Conservation (phyloP, 2,113 vertebrate genomes). For the Crotalus helleri region DNA sequence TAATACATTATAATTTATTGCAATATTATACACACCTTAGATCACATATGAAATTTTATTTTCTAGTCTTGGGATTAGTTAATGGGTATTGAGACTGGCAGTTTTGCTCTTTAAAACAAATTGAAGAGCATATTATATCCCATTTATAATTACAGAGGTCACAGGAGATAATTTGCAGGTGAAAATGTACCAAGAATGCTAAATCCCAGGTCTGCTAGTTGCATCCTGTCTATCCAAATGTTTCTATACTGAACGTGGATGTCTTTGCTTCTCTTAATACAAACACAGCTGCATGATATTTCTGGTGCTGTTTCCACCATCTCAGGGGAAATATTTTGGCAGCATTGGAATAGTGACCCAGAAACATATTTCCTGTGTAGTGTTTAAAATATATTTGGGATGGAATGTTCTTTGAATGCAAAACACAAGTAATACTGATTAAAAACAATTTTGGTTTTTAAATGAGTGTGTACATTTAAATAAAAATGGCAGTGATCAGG, state of each 20-base stretch:
- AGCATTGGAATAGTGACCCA: neutral
- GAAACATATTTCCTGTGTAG: neutral
- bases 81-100: neutral
- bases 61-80: neutral
- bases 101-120: slow-evolving; percentile 26
- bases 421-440: slow-evolving; percentile 1
- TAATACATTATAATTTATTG: neutral
- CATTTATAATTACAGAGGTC: slow-evolving; percentile 28
- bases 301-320: slow-evolving; percentile 38
- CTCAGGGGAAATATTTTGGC: slow-evolving; percentile 4
- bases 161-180: slow-evolving; percentile 18
- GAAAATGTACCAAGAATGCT: slow-evolving; percentile 33
- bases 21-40: neutral
- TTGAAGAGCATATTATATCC: slow-evolving; percentile 22
- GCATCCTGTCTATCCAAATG: slow-evolving; percentile 56
- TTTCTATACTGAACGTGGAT: slow-evolving; percentile 61
- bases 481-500: neutral
- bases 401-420: neutral
- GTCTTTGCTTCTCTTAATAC: slow-evolving; percentile 44
- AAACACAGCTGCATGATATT: slow-evolving; percentile 40
- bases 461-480: slow-evolving; percentile 5
- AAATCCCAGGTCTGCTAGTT: slow-evolving; percentile 38
- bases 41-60: neutral
- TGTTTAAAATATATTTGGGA: neutral
- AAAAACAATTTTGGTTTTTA: neutral